A percentile compares a stretch with the other conserved stretches of the same genome.
phyloP scores from a whole-genome alignment of 2,888 invertebrate genomes.

The Monoplex corrugatus region DNA sequence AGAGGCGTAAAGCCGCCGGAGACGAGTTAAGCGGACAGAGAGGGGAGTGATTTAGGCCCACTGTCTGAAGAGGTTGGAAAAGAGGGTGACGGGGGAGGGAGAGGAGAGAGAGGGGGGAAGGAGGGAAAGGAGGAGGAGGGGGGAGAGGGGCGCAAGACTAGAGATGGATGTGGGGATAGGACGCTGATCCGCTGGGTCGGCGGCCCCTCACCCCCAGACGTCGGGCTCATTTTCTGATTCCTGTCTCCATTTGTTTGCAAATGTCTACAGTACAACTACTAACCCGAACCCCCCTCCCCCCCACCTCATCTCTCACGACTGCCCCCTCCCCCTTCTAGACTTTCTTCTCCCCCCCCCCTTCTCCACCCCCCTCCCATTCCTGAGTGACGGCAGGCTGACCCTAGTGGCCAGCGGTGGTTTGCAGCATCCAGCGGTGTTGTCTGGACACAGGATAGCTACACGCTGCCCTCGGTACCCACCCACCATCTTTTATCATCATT shows the following conservation, averaged over 20 bases:
- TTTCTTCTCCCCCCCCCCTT: neutral
- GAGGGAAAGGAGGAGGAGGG: neutral
- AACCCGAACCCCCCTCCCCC: neutral
- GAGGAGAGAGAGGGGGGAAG: neutral
- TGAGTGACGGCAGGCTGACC: neutral
- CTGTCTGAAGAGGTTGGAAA: too few relatives aligned
- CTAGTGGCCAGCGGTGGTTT: too few relatives aligned
- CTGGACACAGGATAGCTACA: too few relatives aligned
- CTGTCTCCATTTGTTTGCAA: conserved; percentile 12
- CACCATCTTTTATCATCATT: too few relatives aligned
- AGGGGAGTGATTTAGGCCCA: too few relatives aligned
- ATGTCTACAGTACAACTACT: neutral
- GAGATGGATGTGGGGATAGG: neutral
- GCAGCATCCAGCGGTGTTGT: too few relatives aligned
- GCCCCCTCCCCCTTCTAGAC: neutral
- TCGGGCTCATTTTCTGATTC: neutral
- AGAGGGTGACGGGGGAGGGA: neutral
- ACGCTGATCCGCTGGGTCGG: neutral
- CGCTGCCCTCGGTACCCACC: too few relatives aligned
- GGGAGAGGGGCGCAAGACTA: neutral
- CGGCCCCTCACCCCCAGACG: neutral
- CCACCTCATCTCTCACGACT: neutral
- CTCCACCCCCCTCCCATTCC: too few relatives aligned
- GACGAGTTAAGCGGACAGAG: too few relatives aligned
- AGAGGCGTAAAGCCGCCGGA: too few relatives aligned